phyloP scores from a whole-genome alignment of 2,113 vertebrate genomes.

The Mixornis gularis region DNA sequence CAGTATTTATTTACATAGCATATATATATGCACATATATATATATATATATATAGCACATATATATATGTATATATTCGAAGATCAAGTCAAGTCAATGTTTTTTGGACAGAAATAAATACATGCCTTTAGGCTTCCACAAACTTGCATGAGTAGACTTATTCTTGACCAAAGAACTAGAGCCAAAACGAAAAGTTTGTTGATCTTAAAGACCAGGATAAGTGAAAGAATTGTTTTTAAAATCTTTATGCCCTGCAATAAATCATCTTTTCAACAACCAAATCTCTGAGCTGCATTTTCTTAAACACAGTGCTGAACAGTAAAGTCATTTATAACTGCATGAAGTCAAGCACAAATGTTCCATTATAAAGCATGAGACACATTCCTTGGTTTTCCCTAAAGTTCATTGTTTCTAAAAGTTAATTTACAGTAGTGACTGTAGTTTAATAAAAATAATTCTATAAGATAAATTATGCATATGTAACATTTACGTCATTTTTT shows the following conservation, averaged over 20 bases:
- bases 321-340: constrained; percentile 58
- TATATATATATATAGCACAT: no score
- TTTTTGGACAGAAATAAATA: constrained; percentile 23
- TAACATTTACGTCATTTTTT: constrained; percentile 51
- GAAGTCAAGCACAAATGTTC: constrained; percentile 58
- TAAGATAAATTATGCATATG: constrained; percentile 49
- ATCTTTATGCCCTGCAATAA: constrained; percentile 61
- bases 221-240: constrained; percentile 59
- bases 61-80: background rate
- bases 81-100: constrained; percentile 4
- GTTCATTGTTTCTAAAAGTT: constrained; percentile 64
- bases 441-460: constrained; percentile 26
- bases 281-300: constrained; percentile 60
- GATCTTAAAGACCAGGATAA: constrained; percentile 56
- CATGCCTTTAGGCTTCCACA: constrained; percentile 24
- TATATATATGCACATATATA: no score
- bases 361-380: constrained; percentile 59
- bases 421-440: constrained; percentile 62
- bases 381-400: constrained; percentile 60
- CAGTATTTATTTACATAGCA: constrained; percentile 1
- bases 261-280: constrained; percentile 68
- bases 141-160: constrained; percentile 13
- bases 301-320: constrained; percentile 55
- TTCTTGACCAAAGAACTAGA: constrained; percentile 39
- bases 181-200: constrained; percentile 41